Conservation (phyloP, 2,888 invertebrate genomes). For the Pelosia muscerda region DNA sequence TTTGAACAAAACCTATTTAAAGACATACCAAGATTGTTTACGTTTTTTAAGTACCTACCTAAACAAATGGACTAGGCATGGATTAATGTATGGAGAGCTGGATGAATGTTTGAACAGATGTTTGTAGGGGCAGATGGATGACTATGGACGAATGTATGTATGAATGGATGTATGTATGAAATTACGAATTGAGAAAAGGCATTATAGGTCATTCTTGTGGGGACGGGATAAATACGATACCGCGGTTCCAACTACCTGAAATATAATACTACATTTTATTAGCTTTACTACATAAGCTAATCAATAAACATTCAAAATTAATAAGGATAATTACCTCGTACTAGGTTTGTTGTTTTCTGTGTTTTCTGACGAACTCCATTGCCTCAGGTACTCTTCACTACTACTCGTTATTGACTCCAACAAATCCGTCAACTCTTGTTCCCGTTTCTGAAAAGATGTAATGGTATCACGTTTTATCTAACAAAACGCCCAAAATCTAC, state of each 20-base stretch:
- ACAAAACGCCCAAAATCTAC: background rate
- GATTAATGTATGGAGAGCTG: too few species aligned
- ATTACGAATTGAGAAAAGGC: too few species aligned
- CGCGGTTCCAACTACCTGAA: too few species aligned
- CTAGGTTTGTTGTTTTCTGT: conserved; percentile 67
- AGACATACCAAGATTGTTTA: too few species aligned
- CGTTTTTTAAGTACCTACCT: too few species aligned
- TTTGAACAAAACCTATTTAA: too few species aligned
- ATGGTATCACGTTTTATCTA: background rate
- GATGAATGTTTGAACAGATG: too few species aligned
- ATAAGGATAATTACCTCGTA: conserved; percentile 62
- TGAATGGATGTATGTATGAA: background rate
- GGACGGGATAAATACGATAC: background rate
- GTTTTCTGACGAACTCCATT: conserved; percentile 72
- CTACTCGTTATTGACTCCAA: conserved; percentile 78
- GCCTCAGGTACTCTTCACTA: conserved; percentile 78
- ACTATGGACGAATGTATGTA: background rate
- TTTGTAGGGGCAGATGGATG: too few species aligned
- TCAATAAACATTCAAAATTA: background rate
- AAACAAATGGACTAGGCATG: too few species aligned
- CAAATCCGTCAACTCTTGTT: conserved; percentile 65
- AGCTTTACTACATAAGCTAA: too few species aligned
- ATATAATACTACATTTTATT: too few species aligned
- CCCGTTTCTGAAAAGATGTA: conserved; percentile 56
- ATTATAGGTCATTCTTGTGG: background rate